Base-by-base conservation (phyloP, 2,797 vertebrate species). In the Pachyuromys duprasi region DNA sequence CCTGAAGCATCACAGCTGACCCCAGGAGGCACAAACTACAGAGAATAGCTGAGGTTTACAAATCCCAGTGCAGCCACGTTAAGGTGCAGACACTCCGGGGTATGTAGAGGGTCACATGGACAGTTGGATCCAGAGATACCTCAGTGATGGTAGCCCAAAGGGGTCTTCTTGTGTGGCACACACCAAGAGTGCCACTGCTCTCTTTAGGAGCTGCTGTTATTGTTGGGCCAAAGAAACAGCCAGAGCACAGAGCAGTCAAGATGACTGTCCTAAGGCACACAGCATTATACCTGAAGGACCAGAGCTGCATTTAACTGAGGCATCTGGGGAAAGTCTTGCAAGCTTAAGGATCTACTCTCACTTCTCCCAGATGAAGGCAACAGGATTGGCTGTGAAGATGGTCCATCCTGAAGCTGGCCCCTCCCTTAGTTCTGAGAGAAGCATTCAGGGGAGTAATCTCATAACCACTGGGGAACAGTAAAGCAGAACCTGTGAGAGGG, bases 401-500 rank as follows among this genome's bases (percentile, higher is more conserved):
- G 24, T 3, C 2, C 2, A 11, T n/a, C 57, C 2, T 28, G 5
- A 5, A 2, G 2, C n/a, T 17, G 3, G 33, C n/a, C 20, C 42
- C 31, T 14, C 42, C 4, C 14, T 28, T 26, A 28, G 55, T 17
- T 65, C 83, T 69, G 55, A 67, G 57, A 33, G 33, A 63, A 12
- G 15, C 9, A 15, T 17, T 53, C 26, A 22, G 49, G 53, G 49
- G n/a, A 22, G 62, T 55, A n/a, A 36, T 22, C 75, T 62, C 42
- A 0, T n/a, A 67, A 53, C 17, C 1, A 0, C 26, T 9, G 0
- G 2, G 49, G 0, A 24, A 33, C 55, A 63, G 22, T 2, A 26
- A 33, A 45, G 22, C 74, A 75, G 74, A 62, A 28, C 15, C 75
- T 2, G 1, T 20, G 24, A 72, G 75, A 28, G 45, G 4, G 39